These are phyloP conservation scores for Anorthoa munda DNA, from an alignment of 2,888 invertebrate species.

Conservation along the genomic window DNA sequence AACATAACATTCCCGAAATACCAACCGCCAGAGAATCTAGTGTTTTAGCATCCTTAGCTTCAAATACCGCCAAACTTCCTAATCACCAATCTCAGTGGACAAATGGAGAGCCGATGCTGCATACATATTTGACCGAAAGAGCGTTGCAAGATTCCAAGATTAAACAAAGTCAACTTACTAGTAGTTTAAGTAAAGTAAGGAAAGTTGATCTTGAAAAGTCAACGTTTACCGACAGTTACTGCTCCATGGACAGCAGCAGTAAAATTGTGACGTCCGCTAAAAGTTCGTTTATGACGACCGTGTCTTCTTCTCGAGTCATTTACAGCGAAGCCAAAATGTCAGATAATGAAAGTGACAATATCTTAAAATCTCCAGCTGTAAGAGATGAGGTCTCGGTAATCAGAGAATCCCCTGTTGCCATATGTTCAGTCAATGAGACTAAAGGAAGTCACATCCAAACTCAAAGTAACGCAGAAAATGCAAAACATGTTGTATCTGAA, in stretches of 20 bases:
- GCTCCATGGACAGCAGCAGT: slow-evolving; percentile 67
- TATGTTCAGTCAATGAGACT: slow-evolving; percentile 68
- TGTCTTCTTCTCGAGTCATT: slow-evolving; percentile 65
- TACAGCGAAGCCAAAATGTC: slow-evolving; percentile 69
- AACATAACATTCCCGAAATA: slow-evolving; percentile 87
- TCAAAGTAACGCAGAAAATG: slow-evolving; percentile 86
- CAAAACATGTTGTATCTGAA: slow-evolving; percentile 92
- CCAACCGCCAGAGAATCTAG: slow-evolving; percentile 92
- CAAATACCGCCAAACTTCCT: slow-evolving; percentile 92
- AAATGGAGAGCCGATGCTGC: slow-evolving; percentile 92
- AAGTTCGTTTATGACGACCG: slow-evolving; percentile 65
- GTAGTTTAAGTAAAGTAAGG: slow-evolving; percentile 81
- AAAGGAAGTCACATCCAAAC: slow-evolving; percentile 76
- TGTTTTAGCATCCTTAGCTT: slow-evolving; percentile 92
- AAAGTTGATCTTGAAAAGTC: slow-evolving; percentile 82
- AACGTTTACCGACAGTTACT: slow-evolving; percentile 75
- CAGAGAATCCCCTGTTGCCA: slow-evolving; percentile 67
- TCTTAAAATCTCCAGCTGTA: slow-evolving; percentile 59
- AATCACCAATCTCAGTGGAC: slow-evolving; percentile 90
- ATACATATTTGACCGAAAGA: slow-evolving; percentile 94
- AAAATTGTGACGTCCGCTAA: slow-evolving; percentile 67
- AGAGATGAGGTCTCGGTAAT: slow-evolving; percentile 72
- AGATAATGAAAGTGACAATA: slow-evolving; percentile 68
- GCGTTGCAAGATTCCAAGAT: slow-evolving; percentile 93
- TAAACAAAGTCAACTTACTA: slow-evolving; percentile 92